phyloP scores from a whole-genome alignment of 1,140 invertebrate species.

The Drosophila quadrilineata region DNA sequence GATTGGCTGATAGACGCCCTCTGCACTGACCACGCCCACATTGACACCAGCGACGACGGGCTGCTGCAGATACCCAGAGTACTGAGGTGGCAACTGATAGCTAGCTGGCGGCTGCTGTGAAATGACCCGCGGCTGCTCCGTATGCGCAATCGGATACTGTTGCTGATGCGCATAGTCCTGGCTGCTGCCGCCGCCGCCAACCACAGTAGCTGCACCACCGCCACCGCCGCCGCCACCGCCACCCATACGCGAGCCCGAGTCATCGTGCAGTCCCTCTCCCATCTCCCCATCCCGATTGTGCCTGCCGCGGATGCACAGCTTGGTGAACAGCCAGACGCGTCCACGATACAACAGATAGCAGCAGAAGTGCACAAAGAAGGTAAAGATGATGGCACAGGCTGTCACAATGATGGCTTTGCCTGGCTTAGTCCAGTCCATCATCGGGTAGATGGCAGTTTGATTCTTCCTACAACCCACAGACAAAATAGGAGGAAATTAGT shows the following conservation, averaged over 20 bases:
- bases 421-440: constrained; percentile 85
- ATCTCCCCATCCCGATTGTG: constrained; percentile 76
- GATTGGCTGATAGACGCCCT: constrained; percentile 72
- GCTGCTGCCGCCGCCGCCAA: constrained; percentile 54
- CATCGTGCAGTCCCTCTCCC: constrained; percentile 73
- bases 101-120: constrained; percentile 60
- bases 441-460: constrained; percentile 84
- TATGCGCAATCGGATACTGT: constrained; percentile 74
- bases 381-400: constrained; percentile 83
- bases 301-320: constrained; percentile 73
- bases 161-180: constrained; percentile 78
- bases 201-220: constrained; percentile 57
- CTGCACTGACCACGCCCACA: constrained; percentile 75
- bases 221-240: constrained; percentile 40
- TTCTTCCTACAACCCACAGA: constrained; percentile 82
- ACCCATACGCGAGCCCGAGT: constrained; percentile 67
- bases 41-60: constrained; percentile 75
- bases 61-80: constrained; percentile 75
- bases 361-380: constrained; percentile 82
- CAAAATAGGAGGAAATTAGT: background rate
- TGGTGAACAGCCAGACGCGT: constrained; percentile 78
- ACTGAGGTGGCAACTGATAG: constrained; percentile 72
- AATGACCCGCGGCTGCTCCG: constrained; percentile 66
- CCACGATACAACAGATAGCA: constrained; percentile 80
- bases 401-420: constrained; percentile 82